These are phyloP conservation scores for Bombyx mandarina DNA, from an alignment of 1,140 invertebrate species.

Conservation along the genomic window DNA sequence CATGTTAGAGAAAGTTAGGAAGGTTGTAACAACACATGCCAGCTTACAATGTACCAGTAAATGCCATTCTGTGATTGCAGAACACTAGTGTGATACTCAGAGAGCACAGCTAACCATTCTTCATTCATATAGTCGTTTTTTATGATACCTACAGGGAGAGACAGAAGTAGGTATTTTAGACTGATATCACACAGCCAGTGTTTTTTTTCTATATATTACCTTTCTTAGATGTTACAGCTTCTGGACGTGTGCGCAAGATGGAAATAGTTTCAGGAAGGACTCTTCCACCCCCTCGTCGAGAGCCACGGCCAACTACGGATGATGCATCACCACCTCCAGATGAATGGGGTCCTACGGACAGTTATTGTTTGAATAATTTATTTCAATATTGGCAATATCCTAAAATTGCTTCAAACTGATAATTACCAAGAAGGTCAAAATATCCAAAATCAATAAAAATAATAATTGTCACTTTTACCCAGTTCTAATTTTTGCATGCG, in stretches of 20 bases:
- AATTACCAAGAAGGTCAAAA: background rate
- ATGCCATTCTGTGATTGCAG: too few species aligned
- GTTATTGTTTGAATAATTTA: background rate
- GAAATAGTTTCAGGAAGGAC: conserved; percentile 42
- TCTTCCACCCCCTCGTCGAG: conserved; percentile 46
- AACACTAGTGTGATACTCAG: too few species aligned
- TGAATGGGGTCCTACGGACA: conserved; percentile 17
- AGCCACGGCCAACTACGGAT: conserved; percentile 35
- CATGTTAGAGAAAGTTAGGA: too few species aligned
- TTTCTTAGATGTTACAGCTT: conserved; percentile 44
- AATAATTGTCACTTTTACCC: conserved; percentile 19
- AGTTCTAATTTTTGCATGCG: conserved; percentile 43
- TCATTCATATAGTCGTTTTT: too few species aligned
- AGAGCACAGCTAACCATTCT: too few species aligned
- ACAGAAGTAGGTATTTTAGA: too few species aligned
- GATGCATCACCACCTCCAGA: conserved; percentile 23
- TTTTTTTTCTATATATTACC: conserved; percentile 22
- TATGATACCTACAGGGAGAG: too few species aligned
- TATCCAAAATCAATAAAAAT: background rate
- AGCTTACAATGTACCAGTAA: too few species aligned
- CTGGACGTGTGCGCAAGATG: conserved; percentile 44
- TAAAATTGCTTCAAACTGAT: background rate
- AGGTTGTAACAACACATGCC: too few species aligned
- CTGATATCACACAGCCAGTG: too few species aligned
- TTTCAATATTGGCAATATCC: too few species aligned